These are phyloP conservation scores for Drosophila rellima DNA, from an alignment of 2,888 invertebrate genomes.

Conservation along the genomic window DNA sequence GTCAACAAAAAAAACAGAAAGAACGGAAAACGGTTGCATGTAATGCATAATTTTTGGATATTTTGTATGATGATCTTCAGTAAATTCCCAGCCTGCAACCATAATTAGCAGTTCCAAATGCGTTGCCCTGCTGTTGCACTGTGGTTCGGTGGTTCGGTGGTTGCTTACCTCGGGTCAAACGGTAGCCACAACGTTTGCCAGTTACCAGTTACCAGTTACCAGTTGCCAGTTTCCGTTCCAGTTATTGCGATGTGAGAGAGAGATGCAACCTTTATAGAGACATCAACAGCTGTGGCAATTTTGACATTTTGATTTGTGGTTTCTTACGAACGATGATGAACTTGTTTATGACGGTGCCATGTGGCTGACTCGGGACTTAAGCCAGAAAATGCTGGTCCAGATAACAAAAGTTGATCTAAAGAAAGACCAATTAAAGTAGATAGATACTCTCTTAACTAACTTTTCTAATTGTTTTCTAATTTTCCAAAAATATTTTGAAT, in stretches of 20 bases:
- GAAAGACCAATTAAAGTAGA: constrained; percentile 10
- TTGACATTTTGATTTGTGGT: constrained; percentile 79
- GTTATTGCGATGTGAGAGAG: constrained; percentile 33
- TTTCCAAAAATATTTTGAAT: background rate
- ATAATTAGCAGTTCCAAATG: constrained; percentile 69
- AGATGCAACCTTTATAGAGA: constrained; percentile 60
- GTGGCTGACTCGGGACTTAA: constrained; percentile 28
- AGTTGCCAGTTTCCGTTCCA: constrained; percentile 52
- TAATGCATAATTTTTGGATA: constrained; percentile 65
- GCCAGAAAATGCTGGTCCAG: constrained; percentile 3
- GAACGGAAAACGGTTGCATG: constrained; percentile 74
- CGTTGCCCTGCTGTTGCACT: constrained; percentile 56
- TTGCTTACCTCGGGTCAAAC: constrained; percentile 45
- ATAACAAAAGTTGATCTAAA: background rate
- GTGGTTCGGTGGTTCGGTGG: constrained; percentile 32
- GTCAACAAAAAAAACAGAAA: constrained; percentile 25
- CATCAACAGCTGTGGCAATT: constrained; percentile 74
- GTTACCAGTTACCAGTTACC: background rate
- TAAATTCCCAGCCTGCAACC: constrained; percentile 40
- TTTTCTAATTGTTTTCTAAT: background rate
- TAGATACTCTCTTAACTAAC: background rate
- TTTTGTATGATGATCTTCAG: constrained; percentile 51
- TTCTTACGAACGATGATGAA: constrained; percentile 41
- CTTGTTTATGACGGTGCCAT: constrained; percentile 53
- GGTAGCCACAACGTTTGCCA: constrained; percentile 48